Base-by-base conservation (phyloP, 2,113 vertebrate genomes). In the Uria aalge region DNA sequence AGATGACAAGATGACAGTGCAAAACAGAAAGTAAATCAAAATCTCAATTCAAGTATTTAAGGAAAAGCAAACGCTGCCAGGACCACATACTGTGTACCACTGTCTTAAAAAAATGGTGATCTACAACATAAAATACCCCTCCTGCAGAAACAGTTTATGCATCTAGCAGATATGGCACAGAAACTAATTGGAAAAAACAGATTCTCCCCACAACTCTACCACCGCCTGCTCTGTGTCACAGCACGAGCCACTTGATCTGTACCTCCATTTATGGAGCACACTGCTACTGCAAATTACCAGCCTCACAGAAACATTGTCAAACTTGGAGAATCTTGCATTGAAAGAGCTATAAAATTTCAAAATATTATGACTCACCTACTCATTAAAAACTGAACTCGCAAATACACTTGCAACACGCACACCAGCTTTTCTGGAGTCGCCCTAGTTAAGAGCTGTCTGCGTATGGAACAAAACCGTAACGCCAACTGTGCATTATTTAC, bases 401-500 rank as follows among this genome's bases (percentile, higher is more conserved):
- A 91, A 92, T 36, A 92, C 1, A 2, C 22, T 78, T 88, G 64
- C 56, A 91, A 94, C 60, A 84, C 41, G 38, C 60, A 63, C 60
- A 84, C 3, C 6, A 45, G 23, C 26, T 52, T 69, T 62, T 43
- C 63, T 43, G 59, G 47, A 67, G 79, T 34, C 7, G 0, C 55
- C 59, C 55, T 71, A 52, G 15, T 74, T 81, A 86, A 91, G 30
- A 89, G 53, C 29, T 30, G 60, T 57, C 43, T 90, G 75, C 3
- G 10, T 69, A 76, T 15, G 62, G 75, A 96, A 98, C 55, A 66
- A 72, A 97, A 95, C 74, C 79, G 20, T 77, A 95, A 85, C 50
- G 85, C n/a, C 64, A 97, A 86, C 34, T 48, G 36, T 15, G 13
- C 32, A 62, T 86, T 95, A 94, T 92, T 98, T 98, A 99, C 99